Base-by-base conservation (phyloP, 53 echinoderm and acorn worm species). In the Mesocentrotus franciscanus region DNA sequence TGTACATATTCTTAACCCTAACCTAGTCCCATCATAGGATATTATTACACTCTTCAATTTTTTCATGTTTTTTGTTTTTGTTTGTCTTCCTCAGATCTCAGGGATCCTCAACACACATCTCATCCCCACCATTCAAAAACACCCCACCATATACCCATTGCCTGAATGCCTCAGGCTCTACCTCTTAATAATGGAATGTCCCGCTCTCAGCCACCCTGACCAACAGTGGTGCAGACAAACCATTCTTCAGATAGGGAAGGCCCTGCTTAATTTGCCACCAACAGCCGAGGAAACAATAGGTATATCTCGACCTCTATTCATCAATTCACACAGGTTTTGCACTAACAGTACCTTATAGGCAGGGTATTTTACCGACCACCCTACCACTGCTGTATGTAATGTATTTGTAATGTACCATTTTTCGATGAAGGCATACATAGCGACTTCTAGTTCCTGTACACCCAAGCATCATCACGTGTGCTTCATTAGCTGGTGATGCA, bases 121-220 rank as follows among this genome's bases (percentile, higher is more conserved):
- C 29, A 32, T 92, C 56, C 95, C 95, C 39, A 92, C 18, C n/a
- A 66, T 95, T 4, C 62, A 64, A 71, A 61, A 92, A 66, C 61
- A 39, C 68, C 61, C 95, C 76, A 26, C 61, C 4, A 60, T 92
- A 36, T 85, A 78, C 10, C 70, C 95, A 11, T 62, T 68, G 10
- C 49, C 78, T 32, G 95, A 95, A 81, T 60, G 89, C 58, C 95
- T 95, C 12, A 56, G 95, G 34, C 92, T 95, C 84, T 95, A 95
- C 92, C 84, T 95, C 30, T 79, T 92, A 66, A 36, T 95, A 49
- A 95, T 95, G 92, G 95, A 95, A 92, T 79, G 79, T 81, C 95
- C 95, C n/a, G 62, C 84, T 34, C 81, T 95, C 42, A 78, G 78
- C 66, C 60, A 95, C 22, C 92, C 92, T n/a, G 32, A 60, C 2